phyloP scores from a whole-genome alignment of 2,888 invertebrate genomes.

The Noctua fimbriata region DNA sequence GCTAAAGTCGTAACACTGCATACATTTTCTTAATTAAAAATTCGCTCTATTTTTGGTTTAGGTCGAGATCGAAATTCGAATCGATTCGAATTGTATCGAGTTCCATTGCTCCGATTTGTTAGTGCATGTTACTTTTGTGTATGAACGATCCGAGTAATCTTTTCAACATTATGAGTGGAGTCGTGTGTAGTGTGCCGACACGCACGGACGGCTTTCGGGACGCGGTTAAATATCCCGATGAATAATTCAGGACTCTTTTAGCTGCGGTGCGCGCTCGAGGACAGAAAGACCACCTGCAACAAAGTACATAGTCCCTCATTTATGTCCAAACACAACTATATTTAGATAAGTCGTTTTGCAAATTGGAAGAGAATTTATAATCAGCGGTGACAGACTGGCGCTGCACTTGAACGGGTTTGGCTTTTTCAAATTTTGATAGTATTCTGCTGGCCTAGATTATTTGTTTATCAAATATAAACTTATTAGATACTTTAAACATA shows the following conservation, averaged over 20 bases:
- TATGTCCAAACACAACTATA: slow-evolving; percentile 77
- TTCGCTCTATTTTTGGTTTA: slow-evolving; percentile 40
- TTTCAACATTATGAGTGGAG: slow-evolving; percentile 73
- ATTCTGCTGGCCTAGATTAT: background rate
- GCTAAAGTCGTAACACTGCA: slow-evolving; percentile 46
- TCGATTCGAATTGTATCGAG: slow-evolving; percentile 28
- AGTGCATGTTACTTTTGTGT: slow-evolving; percentile 58
- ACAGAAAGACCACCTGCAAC: slow-evolving; percentile 86
- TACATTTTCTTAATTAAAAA: slow-evolving; percentile 64
- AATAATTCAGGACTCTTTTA: slow-evolving; percentile 88
- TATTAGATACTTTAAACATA: background rate
- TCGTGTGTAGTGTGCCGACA: slow-evolving; percentile 73
- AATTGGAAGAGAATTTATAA: slow-evolving; percentile 76
- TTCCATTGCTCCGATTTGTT: slow-evolving; percentile 57
- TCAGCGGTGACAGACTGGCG: slow-evolving; percentile 56
- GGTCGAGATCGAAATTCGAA: slow-evolving; percentile 21
- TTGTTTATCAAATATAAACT: background rate
- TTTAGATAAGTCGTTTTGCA: slow-evolving; percentile 74
- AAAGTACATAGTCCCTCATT: slow-evolving; percentile 86
- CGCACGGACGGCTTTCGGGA: slow-evolving; percentile 76
- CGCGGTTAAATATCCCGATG: slow-evolving; percentile 86
- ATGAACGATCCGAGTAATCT: slow-evolving; percentile 69
- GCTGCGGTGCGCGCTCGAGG: slow-evolving; percentile 78
- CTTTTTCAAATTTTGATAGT: background rate
- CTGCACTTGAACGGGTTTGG: background rate